Evolutionary conservation across 1,140 invertebrate species (phyloP), one percentile per base, ranked within the genome.

Genomic region (Mizuhopecten yessoensis): DNA sequence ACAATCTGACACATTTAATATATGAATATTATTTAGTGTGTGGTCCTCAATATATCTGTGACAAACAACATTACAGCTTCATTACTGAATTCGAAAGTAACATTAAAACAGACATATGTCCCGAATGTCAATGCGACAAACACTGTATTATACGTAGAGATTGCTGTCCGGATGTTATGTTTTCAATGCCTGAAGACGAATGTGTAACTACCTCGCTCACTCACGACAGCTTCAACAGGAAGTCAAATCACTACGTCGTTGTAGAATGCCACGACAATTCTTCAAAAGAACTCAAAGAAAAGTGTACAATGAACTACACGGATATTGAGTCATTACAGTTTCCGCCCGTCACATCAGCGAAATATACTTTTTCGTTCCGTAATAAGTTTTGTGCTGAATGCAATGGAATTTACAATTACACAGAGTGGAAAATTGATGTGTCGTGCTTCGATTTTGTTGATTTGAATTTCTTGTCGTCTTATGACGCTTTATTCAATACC

Each of bases 391-490:
- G 90, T 20, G 42, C 90, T 29, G 29, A 75, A 39, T 90, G 90
- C 36, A 88, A 86, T 75, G 90, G 45, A 86, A 49, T 87, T 75
- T 29, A 15, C 34, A 33, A 13, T 23, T 11, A 90, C 86, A 34
- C 75, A 2, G 34, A 57, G 20, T 90, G 87, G 90, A 75, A 33
- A 23, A 29, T 90, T 29, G 34, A 90, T 23, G 13, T 90, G 5
- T 20, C 36, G 23, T 90, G 90, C 45, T 29, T 23, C 11, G 34
- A 88, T 13, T 90, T 90, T 88, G 87, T 87, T 34, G 90, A 90
- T 88, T 88, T 90, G 2, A 90, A 90, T 86, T 90, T 88, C 57
- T 11, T 88, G 15, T 90, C 90, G 11, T 88, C 87, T 7, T 90
- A 90, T 86, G 36, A 34, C 10, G 87, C 87, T n/a, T 33, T 90